Evolutionary conservation across 2,797 vertebrate species (phyloP).

Genomic region (Microchirus variegatus): DNA sequence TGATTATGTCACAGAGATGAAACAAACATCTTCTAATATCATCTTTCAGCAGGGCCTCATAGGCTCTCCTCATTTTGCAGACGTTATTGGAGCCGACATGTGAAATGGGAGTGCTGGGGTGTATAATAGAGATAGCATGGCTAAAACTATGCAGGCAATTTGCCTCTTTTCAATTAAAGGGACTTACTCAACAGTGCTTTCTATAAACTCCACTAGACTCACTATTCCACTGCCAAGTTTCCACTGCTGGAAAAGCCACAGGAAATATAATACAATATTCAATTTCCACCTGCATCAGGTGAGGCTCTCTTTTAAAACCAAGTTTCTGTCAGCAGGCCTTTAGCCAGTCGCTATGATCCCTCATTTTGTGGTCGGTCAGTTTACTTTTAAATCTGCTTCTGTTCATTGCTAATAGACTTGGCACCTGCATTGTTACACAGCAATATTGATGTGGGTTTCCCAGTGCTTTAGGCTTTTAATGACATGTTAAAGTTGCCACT

Average conservation of each 20-base stretch:
- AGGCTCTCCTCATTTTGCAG: conserved; percentile 22
- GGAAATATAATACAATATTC: conserved; percentile 77
- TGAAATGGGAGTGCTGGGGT: conserved; percentile 24
- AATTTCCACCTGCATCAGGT: conserved; percentile 81
- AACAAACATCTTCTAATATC: conserved; percentile 34
- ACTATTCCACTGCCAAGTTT: conserved; percentile 65
- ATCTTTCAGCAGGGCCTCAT: conserved; percentile 31
- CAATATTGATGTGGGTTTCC: conserved; percentile 51
- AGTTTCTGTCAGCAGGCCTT: conserved; percentile 70
- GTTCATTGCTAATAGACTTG: conserved; percentile 72
- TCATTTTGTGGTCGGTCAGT: conserved; percentile 63
- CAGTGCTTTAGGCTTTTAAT: conserved; percentile 46
- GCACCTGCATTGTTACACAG: conserved; percentile 45
- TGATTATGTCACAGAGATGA: conserved; percentile 54
- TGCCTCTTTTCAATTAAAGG: conserved; percentile 62
- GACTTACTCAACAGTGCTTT: conserved; percentile 49
- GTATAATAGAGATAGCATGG: conserved; percentile 18
- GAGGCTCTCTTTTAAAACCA: conserved; percentile 53
- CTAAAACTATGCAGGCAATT: conserved; percentile 48
- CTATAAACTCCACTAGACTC: conserved; percentile 51
- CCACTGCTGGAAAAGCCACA: conserved; percentile 64
- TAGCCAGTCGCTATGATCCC: conserved; percentile 46
- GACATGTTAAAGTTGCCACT: conserved; percentile 58
- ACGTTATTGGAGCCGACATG: conserved; percentile 39
- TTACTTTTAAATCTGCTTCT: conserved; percentile 60